Conservation (phyloP, 2,797 vertebrate genomes). For the Gallinago nigripennis region DNA sequence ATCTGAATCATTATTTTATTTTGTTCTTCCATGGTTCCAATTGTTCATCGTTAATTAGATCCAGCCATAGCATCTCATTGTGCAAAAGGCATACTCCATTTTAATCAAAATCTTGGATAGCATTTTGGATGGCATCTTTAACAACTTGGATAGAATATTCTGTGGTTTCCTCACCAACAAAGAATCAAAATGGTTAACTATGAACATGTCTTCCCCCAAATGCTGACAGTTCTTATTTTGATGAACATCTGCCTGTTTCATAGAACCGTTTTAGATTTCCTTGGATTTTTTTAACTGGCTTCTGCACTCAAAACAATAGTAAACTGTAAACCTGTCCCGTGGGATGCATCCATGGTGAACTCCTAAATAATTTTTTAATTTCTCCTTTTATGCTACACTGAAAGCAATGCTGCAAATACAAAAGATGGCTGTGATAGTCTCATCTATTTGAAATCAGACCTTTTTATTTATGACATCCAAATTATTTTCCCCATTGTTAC, state of each 20-base stretch:
- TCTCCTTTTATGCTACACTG: background rate
- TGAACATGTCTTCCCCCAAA: background rate
- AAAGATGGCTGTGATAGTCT: background rate
- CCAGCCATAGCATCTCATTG: slow-evolving; percentile 46
- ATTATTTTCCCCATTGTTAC: background rate
- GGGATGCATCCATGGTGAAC: background rate
- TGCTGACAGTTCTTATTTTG: background rate
- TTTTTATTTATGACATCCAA: background rate
- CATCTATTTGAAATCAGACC: background rate
- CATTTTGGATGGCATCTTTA: slow-evolving; percentile 44
- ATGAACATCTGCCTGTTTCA: background rate
- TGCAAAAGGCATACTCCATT: slow-evolving; percentile 44
- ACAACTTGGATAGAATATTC: slow-evolving; percentile 19
- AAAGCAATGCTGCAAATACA: background rate
- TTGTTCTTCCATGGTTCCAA: slow-evolving; percentile 21
- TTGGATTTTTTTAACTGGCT: background rate
- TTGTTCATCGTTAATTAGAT: slow-evolving; percentile 55
- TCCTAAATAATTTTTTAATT: background rate
- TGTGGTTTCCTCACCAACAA: background rate
- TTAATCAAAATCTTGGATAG: slow-evolving; percentile 40
- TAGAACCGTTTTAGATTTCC: background rate
- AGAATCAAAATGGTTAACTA: slow-evolving; percentile 29
- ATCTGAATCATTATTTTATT: slow-evolving; percentile 47
- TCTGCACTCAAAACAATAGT: background rate
- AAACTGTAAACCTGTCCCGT: background rate